phyloP scores from a whole-genome alignment of 2,797 vertebrate species.

The Cetoscarus ocellatus region DNA sequence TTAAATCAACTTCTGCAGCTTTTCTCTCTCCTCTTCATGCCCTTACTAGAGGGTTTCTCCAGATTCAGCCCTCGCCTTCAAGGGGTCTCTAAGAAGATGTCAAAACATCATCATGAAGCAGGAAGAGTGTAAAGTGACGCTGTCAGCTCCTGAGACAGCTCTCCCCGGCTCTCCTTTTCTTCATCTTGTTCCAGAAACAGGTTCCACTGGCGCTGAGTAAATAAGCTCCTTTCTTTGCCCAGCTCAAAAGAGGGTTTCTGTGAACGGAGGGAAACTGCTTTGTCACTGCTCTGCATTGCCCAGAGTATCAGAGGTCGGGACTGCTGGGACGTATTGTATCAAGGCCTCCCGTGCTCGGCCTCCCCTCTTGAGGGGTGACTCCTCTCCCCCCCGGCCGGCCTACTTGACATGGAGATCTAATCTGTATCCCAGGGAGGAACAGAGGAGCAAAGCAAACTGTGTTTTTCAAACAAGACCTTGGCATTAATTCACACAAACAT shows the following conservation, averaged over 20 bases:
- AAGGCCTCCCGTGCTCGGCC: conserved; percentile 38
- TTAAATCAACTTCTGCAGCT: conserved; percentile 35
- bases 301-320: conserved; percentile 45
- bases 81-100: conserved; percentile 66
- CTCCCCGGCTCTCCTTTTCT: conserved; percentile 48
- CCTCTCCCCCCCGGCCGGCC: conserved; percentile 24
- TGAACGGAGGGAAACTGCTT: conserved; percentile 54
- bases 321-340: conserved; percentile 41
- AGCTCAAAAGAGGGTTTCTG: conserved; percentile 45
- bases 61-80: conserved; percentile 49
- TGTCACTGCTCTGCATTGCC: conserved; percentile 46
- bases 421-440: conserved; percentile 53
- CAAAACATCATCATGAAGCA: conserved; percentile 63
- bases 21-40: conserved; percentile 28
- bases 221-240: conserved; percentile 69
- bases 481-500: conserved; percentile 57
- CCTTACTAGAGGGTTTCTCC: conserved; percentile 56
- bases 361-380: conserved; percentile 27
- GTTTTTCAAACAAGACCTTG: conserved; percentile 51
- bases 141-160: conserved; percentile 70
- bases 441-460: conserved; percentile 37
- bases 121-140: conserved; percentile 60
- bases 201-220: conserved; percentile 68
- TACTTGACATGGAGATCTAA: conserved; percentile 70
- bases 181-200: conserved; percentile 61